Percentiles rank a stretch among this genome's conserved stretches.
Conservation (phyloP, 2,113 vertebrate genomes). For the Bagarius yarrelli region DNA sequence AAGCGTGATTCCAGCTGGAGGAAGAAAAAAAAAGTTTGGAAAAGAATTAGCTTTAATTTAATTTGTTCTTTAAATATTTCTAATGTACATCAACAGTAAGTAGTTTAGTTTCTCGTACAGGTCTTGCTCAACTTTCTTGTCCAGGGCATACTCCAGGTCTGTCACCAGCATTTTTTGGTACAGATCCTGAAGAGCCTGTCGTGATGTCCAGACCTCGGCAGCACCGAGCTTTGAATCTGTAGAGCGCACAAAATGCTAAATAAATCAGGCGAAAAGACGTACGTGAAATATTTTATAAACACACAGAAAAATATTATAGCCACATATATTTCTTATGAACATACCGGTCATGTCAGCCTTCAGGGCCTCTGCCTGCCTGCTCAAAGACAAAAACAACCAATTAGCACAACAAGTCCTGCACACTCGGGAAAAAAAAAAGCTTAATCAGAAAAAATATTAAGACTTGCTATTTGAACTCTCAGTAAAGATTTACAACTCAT, state of each 20-base stretch:
- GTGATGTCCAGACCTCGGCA: conserved; percentile 97
- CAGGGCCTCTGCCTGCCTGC: conserved; percentile 99
- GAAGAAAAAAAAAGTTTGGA: conserved; percentile 1
- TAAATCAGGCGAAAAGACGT: neutral
- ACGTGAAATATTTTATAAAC: neutral
- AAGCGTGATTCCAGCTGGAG: conserved; percentile 97
- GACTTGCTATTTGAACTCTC: neutral
- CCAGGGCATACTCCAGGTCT: conserved; percentile 96
- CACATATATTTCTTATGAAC: conserved; percentile 2
- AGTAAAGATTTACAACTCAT: neutral
- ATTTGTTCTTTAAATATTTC: neutral
- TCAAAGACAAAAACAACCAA: conserved; percentile 48
- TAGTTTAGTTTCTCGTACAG: conserved; percentile 78
- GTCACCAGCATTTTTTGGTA: conserved; percentile 99
- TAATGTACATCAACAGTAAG: neutral
- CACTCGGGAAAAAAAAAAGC: neutral
- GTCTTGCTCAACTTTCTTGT: conserved; percentile 99
- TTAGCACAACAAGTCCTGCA: neutral
- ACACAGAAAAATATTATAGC: conserved; percentile 24
- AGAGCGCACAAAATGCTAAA: conserved; percentile 35
- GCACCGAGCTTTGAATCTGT: conserved; percentile 93
- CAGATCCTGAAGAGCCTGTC: conserved; percentile 96
- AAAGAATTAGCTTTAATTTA: neutral
- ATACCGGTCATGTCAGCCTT: conserved; percentile 99
- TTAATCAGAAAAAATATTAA: neutral